Evolutionary conservation across 2,113 vertebrate genomes (phyloP), one percentile per base, ranked within the genome.

Genomic region (Cricetomys ansorgei): DNA sequence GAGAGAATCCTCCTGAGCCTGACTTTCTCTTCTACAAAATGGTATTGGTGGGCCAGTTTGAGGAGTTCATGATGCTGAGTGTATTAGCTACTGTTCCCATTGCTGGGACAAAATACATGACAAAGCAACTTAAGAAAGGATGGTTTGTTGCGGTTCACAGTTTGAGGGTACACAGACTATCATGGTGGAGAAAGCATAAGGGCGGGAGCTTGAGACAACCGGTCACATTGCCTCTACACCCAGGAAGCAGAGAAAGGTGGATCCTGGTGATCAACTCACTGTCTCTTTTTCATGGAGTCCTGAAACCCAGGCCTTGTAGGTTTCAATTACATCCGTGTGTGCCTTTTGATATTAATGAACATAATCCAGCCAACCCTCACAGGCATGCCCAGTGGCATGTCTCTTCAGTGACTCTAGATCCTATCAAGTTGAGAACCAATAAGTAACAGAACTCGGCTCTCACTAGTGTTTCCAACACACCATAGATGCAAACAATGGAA

Each of bases 1-100:
- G 45, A 70, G 69, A 62, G 40, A 83, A 73, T 69, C 40, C 17
- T 64, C 43, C 7, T 76, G 53, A 79, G 34, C 2, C 53, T 37
- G 55, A 5, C 65, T 89, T 94, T 92, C 50, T 97, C 50, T 65
- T 92, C 27, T 92, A n/a, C 70, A 59, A 55, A 95, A 73, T 83
- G 10, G 8, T 64, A 2, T 75, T 45, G 31, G 12, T 40, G 5
- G 55, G 37, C 50, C 21, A 40, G 57, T 29, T 2, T 55, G 59
- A 72, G 86, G 48, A 72, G 57, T 27, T 53, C 13, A 53, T 25
- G 31, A 25, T 45, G 27, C 5, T 50, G 25, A 43, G 15, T 45
- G 57, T 16, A 31, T 43, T 83, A 64, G 80, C 17, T 43, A 29
- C 25, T 45, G n/a, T 84, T 64, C 13, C 27, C 15, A 5, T 64